These are phyloP conservation scores for Mesocricetus auratus DNA, from an alignment of 2,113 vertebrate species.

Conservation along the genomic window DNA sequence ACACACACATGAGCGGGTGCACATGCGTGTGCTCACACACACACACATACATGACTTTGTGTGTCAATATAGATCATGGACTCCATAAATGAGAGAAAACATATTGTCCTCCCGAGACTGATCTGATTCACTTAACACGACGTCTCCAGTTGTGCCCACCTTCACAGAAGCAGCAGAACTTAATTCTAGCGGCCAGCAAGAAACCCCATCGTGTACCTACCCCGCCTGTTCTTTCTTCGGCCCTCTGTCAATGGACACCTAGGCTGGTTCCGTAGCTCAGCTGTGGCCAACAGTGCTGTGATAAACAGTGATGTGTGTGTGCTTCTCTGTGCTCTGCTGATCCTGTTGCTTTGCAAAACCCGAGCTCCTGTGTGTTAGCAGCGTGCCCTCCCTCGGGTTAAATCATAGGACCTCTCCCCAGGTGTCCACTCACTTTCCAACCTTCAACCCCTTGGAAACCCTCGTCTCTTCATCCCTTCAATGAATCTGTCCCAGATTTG, in stretches of 20 bases:
- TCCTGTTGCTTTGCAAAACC: not conserved
- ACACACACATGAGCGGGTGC: too few species aligned
- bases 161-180: not conserved
- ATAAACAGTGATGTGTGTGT: not conserved
- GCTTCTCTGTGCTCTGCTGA: not conserved
- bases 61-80: not conserved
- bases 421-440: not conserved
- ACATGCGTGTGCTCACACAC: too few species aligned
- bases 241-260: not conserved
- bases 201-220: too few species aligned
- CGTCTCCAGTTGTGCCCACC: not conserved
- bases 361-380: not conserved
- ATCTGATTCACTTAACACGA: not conserved
- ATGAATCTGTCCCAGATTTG: not conserved
- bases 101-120: not conserved
- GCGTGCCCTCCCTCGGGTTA: not conserved
- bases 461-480: not conserved
- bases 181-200: not conserved
- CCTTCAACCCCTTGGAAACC: constrained; percentile 18
- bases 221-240: not conserved
- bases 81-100: not conserved
- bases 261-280: not conserved
- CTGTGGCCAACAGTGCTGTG: fast-evolving
- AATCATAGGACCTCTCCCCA: not conserved
- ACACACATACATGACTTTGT: not conserved